Conservation (phyloP, 2,113 vertebrate genomes). For the Glaucomys volans region DNA sequence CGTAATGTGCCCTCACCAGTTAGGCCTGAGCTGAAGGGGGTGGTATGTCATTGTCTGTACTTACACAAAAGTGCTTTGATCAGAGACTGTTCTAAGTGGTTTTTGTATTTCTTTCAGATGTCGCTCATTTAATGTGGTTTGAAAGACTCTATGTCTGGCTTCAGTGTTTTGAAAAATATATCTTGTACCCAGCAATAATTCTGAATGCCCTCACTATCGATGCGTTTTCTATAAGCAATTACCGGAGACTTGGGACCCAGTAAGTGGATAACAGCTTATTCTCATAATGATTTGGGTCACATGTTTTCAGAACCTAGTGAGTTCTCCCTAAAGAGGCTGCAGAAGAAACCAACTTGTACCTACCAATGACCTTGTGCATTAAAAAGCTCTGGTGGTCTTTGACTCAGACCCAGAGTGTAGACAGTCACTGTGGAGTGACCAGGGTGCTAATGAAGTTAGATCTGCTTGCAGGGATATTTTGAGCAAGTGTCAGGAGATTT, state of each 20-base stretch:
- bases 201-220: slow-evolving; percentile 97
- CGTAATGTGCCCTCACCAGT: background rate
- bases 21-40: background rate
- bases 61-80: slow-evolving; percentile 57
- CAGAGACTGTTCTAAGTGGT: slow-evolving; percentile 14
- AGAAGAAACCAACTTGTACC: slow-evolving; percentile 34
- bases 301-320: background rate
- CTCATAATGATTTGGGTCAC: slow-evolving; percentile 28
- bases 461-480: background rate
- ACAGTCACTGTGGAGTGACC: slow-evolving; percentile 1
- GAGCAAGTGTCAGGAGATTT: slow-evolving; percentile 52
- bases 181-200: slow-evolving; percentile 97
- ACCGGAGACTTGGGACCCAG: slow-evolving; percentile 95
- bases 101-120: slow-evolving; percentile 90
- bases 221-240: slow-evolving; percentile 95
- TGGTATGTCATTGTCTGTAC: background rate
- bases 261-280: slow-evolving; percentile 88
- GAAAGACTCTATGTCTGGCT: slow-evolving; percentile 98
- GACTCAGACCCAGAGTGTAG: background rate
- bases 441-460: background rate
- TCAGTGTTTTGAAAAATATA: slow-evolving; percentile 97
- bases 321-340: background rate
- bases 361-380: slow-evolving; percentile 23
- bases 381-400: slow-evolving; percentile 58
- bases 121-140: slow-evolving; percentile 98